phyloP scores from a whole-genome alignment of 2,113 vertebrate genomes.

The Arothron firmamentum region DNA sequence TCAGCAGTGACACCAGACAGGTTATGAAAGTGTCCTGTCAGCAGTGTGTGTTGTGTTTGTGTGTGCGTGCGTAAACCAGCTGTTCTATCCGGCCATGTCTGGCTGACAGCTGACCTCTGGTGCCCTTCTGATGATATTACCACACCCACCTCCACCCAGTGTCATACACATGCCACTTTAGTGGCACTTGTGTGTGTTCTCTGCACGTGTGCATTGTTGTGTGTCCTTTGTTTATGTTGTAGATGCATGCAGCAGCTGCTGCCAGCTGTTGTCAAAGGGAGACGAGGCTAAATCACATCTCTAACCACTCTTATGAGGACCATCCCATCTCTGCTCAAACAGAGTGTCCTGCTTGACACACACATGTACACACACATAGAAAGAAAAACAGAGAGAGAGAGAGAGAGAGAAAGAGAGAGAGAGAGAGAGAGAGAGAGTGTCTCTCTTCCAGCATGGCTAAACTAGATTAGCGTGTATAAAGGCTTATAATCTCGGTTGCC shows the following conservation, averaged over 20 bases:
- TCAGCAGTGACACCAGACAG: slow-evolving; percentile 29
- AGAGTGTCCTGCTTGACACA: slow-evolving; percentile 12
- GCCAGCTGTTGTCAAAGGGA: slow-evolving; percentile 45
- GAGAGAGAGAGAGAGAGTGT: slow-evolving; percentile 16
- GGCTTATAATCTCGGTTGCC: slow-evolving; percentile 73
- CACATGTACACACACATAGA: slow-evolving; percentile 4
- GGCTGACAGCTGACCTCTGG: slow-evolving; percentile 39
- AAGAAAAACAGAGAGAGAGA: background rate
- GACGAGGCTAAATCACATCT: slow-evolving; percentile 56
- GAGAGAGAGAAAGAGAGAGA: slow-evolving; percentile 10
- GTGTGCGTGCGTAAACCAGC: slow-evolving; percentile 19
- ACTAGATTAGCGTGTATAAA: slow-evolving; percentile 78
- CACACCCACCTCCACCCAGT: background rate
- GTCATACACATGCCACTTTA: background rate
- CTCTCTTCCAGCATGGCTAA: slow-evolving; percentile 64
- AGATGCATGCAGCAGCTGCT: slow-evolving; percentile 34
- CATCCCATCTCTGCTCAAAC: slow-evolving; percentile 54
- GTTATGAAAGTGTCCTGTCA: slow-evolving; percentile 35
- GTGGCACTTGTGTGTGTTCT: slow-evolving; percentile 14
- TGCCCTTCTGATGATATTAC: slow-evolving; percentile 17
- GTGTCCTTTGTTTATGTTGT: background rate
- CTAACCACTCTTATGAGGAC: slow-evolving; percentile 44
- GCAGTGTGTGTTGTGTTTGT: slow-evolving; percentile 18
- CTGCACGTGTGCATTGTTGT: slow-evolving; percentile 5
- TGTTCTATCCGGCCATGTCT: slow-evolving; percentile 18